These are phyloP conservation scores for Apis florea DNA, from an alignment of 1,140 invertebrate species.

Conservation along the genomic window DNA sequence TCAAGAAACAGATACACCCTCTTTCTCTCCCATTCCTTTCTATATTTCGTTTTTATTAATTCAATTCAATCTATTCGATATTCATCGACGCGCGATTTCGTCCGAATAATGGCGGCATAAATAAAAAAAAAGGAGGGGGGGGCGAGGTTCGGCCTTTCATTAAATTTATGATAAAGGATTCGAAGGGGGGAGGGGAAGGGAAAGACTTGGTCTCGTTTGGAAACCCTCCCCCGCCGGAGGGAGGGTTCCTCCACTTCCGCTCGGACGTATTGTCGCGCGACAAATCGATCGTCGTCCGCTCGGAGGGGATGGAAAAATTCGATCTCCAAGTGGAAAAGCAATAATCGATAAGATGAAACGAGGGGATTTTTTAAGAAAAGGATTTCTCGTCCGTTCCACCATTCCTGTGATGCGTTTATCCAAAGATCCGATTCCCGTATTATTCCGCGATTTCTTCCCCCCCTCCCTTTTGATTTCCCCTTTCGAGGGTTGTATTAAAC, in stretches of 20 bases:
- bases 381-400: too few species aligned
- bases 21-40: too few species aligned
- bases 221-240: neutral
- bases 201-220: neutral
- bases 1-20: constrained; percentile 13
- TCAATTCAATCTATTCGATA: constrained; percentile 33
- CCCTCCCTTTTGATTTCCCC: too few species aligned
- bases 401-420: too few species aligned
- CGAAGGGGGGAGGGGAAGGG: neutral
- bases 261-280: constrained; percentile 3
- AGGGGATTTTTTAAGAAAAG: too few species aligned
- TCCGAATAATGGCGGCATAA: constrained; percentile 24
- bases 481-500: too few species aligned
- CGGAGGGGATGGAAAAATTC: too few species aligned
- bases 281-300: constrained; percentile 3
- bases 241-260: neutral
- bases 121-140: neutral
- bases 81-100: constrained; percentile 30
- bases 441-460: too few species aligned
- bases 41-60: constrained; percentile 38
- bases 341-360: too few species aligned
- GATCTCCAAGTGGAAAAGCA: too few species aligned
- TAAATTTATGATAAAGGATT: constrained; percentile 29
- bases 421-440: too few species aligned
- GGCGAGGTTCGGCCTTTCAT: constrained; percentile 1